Conservation (phyloP, 2,888 invertebrate genomes). For the Drosophila merina region DNA sequence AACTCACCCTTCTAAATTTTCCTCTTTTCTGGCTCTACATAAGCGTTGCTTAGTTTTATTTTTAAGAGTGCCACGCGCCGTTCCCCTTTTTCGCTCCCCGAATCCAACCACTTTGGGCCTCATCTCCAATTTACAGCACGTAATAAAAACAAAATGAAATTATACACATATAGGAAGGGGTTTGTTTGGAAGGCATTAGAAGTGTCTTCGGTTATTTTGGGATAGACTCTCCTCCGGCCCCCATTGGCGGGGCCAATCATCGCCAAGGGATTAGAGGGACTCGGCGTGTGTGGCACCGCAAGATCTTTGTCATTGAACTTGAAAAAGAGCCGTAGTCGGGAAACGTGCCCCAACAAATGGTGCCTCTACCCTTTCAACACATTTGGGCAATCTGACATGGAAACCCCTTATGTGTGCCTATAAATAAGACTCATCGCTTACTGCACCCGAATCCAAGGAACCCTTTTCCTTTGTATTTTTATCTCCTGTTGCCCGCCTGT, state of each 20-base stretch:
- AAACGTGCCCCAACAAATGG: slow-evolving; percentile 24
- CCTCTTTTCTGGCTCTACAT: slow-evolving; percentile 32
- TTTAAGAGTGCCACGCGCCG: slow-evolving; percentile 54
- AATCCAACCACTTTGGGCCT: slow-evolving; percentile 16
- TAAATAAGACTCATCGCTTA: slow-evolving; percentile 48
- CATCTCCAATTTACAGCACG: slow-evolving; percentile 59
- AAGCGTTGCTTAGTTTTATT: slow-evolving; percentile 50
- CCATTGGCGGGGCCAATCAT: slow-evolving; percentile 59
- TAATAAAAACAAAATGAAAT: slow-evolving; percentile 73
- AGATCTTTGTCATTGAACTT: slow-evolving; percentile 79
- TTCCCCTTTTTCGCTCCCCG: not conserved
- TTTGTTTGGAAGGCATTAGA: slow-evolving; percentile 62
- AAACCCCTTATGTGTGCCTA: slow-evolving; percentile 28
- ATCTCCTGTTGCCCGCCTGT: slow-evolving; percentile 35
- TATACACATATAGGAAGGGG: slow-evolving; percentile 33
- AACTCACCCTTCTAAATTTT: slow-evolving; percentile 41
- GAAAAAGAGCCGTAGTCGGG: slow-evolving; percentile 60
- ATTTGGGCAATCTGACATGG: slow-evolving; percentile 58
- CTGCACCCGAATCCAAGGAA: slow-evolving; percentile 36
- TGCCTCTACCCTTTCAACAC: slow-evolving; percentile 65
- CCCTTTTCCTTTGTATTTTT: slow-evolving; percentile 47
- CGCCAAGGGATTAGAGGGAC: slow-evolving; percentile 60
- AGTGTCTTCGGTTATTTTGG: slow-evolving; percentile 64
- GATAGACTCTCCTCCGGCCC: slow-evolving; percentile 35
- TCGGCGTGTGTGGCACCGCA: slow-evolving; percentile 70